A percentile compares a stretch with the other conserved stretches of the same genome.
These are phyloP conservation scores for Ammodytes dubius DNA, from an alignment of 2,113 vertebrate species.

Conservation along the genomic window DNA sequence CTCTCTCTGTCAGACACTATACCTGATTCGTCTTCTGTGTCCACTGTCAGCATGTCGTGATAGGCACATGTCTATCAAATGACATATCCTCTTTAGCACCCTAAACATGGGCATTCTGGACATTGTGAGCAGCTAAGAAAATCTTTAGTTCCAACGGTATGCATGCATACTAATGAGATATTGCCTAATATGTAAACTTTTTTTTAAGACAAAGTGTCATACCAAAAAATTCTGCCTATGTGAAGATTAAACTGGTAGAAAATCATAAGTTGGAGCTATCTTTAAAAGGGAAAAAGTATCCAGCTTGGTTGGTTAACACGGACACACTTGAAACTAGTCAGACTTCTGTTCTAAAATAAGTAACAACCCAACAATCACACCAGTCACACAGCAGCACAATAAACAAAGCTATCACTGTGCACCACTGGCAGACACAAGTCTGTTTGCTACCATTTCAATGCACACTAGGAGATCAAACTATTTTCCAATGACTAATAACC, in stretches of 20 bases:
- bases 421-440: conserved; percentile 12
- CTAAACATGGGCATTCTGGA: no score
- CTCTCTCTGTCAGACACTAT: no score
- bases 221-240: not conserved
- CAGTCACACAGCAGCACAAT: conserved; percentile 76
- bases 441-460: conserved; percentile 32
- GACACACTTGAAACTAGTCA: conserved; percentile 16
- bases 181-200: no score
- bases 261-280: no score
- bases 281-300: not conserved
- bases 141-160: no score
- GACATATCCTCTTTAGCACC: no score
- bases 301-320: not conserved
- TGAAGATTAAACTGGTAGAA: not conserved
- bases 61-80: no score
- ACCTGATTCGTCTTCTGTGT: no score
- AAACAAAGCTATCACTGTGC: conserved; percentile 81
- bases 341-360: conserved; percentile 68
- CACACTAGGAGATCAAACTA: conserved; percentile 33
- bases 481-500: not conserved
- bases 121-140: no score
- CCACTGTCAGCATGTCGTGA: no score
- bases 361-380: conserved; percentile 59
- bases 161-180: no score
- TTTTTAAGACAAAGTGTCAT: no score